Evolutionary conservation across 1,140 invertebrate species (phyloP).

Genomic region (Meloidogyne hapla): DNA sequence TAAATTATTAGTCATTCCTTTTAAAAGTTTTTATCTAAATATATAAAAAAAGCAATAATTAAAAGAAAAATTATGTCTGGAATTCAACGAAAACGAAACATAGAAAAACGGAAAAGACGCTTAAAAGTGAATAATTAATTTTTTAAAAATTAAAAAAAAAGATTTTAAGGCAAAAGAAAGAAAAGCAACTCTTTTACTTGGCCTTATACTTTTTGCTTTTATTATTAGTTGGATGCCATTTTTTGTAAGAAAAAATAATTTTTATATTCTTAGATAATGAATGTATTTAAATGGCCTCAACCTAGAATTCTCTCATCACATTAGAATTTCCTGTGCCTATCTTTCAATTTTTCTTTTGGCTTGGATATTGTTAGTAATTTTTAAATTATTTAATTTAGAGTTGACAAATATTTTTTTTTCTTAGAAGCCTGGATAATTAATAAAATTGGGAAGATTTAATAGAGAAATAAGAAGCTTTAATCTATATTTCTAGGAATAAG

Average conservation of each 20-base stretch:
- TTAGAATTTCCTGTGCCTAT: conserved; percentile 74
- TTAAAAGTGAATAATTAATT: conserved; percentile 76
- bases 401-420: too few relatives aligned
- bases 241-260: conserved; percentile 73
- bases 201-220: conserved; percentile 97
- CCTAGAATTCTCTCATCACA: too few relatives aligned
- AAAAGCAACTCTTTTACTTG: conserved; percentile 89
- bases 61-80: conserved; percentile 22
- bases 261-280: conserved; percentile 53
- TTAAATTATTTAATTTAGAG: too few relatives aligned
- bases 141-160: background rate
- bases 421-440: too few relatives aligned
- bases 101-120: conserved; percentile 71
- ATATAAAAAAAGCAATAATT: too few relatives aligned
- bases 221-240: conserved; percentile 98
- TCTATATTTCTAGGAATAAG: too few relatives aligned
- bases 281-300: conserved; percentile 61
- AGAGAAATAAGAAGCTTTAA: too few relatives aligned
- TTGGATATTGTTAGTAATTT: conserved; percentile 93
- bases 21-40: too few relatives aligned
- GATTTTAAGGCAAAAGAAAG: conserved; percentile 75
- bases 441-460: too few relatives aligned
- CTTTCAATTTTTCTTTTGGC: conserved; percentile 93
- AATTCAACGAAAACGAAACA: conserved; percentile 42
- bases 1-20: too few relatives aligned